Evolutionary conservation across 1,140 invertebrate genomes (phyloP), one percentile per base, ranked within the genome.

Genomic region (Heterodera carotae): DNA sequence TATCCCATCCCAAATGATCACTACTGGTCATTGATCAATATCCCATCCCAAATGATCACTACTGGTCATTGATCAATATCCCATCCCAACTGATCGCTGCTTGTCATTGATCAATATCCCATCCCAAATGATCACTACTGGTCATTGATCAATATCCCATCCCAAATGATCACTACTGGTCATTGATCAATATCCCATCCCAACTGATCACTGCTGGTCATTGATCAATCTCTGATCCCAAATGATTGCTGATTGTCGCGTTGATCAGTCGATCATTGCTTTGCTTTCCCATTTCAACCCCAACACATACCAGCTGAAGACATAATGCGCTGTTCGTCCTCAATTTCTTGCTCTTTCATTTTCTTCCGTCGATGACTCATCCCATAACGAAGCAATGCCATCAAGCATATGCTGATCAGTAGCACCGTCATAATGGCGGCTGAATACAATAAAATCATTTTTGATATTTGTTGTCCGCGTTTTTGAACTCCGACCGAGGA

Each of bases 301-400:
- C 78, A 25, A n/a, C n/a, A n/a, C 18, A 80, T 69, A 78, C 77
- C 77, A 25, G n/a, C 82, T 7, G 82, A 83, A 62, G 82, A 84
- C 59, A 83, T 80, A 59, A 87, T 84, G 53, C 84, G 43, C 64
- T 80, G 80, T 66, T 87, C 84, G 59, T 87, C 86, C 68, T 87
- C 86, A 62, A 88, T 81, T 78, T 87, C 85, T 8, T 79, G 76
- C 69, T 88, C 85, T 80, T 87, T 87, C 64, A 84, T 73, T 75
- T 88, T 88, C 77, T 87, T 87, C 29, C 85, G 75, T 69, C 83
- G 69, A 76, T 87, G 86, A 64, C 85, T 87, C 82, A 87, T 87
- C 70, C 85, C 86, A 70, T 87, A 87, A 43, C 85, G 82, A 60
- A 87, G 80, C 62, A 87, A 67, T 25, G 86, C 85, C 84, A 87